A percentile compares a stretch with the other conserved stretches of the same genome.
phyloP scores from a whole-genome alignment of 2,797 vertebrate species.

The Catostomus latipinnis region DNA sequence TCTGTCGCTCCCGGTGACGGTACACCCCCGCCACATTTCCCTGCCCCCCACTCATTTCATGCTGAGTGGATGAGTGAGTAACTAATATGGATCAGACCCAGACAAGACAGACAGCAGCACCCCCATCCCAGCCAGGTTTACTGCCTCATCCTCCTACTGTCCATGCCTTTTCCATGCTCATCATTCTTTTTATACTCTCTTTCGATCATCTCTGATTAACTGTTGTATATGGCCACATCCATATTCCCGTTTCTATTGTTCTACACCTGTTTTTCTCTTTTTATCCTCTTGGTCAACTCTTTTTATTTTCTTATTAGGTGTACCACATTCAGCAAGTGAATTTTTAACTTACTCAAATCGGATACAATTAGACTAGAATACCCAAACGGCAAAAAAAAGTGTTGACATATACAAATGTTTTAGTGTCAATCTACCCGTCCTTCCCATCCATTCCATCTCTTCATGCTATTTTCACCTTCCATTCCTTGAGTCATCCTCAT shows the following conservation, averaged over 20 bases:
- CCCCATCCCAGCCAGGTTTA: constrained; percentile 41
- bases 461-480: constrained; percentile 1
- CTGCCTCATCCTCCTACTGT: constrained; percentile 42
- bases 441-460: too few species aligned
- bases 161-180: constrained; percentile 31
- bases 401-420: too few species aligned
- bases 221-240: not conserved
- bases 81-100: constrained; percentile 60
- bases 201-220: constrained; percentile 1
- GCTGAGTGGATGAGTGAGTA: constrained; percentile 57
- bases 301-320: not conserved
- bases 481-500: constrained; percentile 17
- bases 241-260: not conserved
- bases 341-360: too few species aligned
- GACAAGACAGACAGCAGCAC: constrained; percentile 60
- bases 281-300: not conserved
- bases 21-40: constrained; percentile 43
- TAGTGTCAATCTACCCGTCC: too few species aligned
- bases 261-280: not conserved
- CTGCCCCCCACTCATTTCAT: constrained; percentile 59
- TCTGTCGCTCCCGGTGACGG: constrained; percentile 3
- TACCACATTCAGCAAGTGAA: too few species aligned
- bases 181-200: constrained; percentile 10
- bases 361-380: too few species aligned
- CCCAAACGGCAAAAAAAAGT: too few species aligned